Conservation (phyloP, 2,797 vertebrate genomes). For the Tangara arthus region DNA sequence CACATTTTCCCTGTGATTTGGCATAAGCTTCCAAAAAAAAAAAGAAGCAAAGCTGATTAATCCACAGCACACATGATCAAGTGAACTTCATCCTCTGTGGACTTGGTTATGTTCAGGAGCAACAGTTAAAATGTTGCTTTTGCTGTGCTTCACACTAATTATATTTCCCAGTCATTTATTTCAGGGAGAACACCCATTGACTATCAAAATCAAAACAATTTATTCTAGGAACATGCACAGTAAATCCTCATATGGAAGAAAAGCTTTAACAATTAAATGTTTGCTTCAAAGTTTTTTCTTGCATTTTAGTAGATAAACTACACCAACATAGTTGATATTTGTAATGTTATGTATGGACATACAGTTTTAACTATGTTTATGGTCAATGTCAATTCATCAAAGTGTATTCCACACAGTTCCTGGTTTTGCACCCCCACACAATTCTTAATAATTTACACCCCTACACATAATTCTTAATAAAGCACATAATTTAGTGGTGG, state of each 20-base stretch:
- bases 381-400: not conserved
- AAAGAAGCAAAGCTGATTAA: not conserved
- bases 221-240: not conserved
- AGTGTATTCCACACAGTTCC: not conserved
- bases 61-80: not conserved
- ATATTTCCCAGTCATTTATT: not conserved
- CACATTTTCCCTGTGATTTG: not conserved
- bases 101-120: not conserved
- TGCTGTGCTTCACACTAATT: not conserved
- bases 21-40: not conserved
- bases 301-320: not conserved
- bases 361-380: not conserved
- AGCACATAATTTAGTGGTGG: not conserved
- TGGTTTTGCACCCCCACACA: not conserved
- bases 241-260: not conserved
- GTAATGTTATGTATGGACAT: fast-evolving
- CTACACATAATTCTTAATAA: not conserved
- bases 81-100: not conserved
- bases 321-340: not conserved
- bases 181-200: not conserved
- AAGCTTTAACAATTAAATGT: not conserved
- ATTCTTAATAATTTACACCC: not conserved
- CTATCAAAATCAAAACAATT: not conserved
- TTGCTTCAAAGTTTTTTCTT: not conserved
- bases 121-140: not conserved